A percentile compares a stretch with the other conserved stretches of the same genome.
phyloP scores from a whole-genome alignment of 2,113 vertebrate species.

The Scartelaos histophorus region DNA sequence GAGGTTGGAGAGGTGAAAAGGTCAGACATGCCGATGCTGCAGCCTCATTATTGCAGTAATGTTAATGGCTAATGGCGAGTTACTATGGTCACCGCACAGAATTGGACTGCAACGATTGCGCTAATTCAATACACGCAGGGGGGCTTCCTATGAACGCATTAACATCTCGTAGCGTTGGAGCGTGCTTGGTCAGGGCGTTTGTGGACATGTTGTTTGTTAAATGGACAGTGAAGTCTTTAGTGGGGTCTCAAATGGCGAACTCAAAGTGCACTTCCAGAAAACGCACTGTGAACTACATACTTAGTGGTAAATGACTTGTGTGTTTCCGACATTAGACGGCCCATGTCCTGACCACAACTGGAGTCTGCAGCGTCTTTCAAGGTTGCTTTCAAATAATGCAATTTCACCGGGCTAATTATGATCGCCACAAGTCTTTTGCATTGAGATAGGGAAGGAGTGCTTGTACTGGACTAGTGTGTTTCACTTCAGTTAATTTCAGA shows the following conservation, averaged over 20 bases:
- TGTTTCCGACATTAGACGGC: background rate
- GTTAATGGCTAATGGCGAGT: conserved; percentile 56
- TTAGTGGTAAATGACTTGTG: conserved; percentile 8
- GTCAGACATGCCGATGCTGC: conserved; percentile 41
- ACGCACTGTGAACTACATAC: background rate
- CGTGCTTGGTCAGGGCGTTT: conserved; percentile 38
- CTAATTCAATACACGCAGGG: conserved; percentile 55
- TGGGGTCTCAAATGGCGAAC: background rate
- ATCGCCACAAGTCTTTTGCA: background rate
- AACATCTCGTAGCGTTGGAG: conserved; percentile 32
- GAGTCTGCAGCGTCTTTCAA: background rate
- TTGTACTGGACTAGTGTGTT: background rate
- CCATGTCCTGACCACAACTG: background rate
- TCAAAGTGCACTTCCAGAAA: conserved; percentile 11
- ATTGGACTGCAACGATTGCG: conserved; percentile 61
- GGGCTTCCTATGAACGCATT: conserved; percentile 30
- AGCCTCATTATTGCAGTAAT: conserved; percentile 56
- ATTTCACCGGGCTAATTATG: background rate
- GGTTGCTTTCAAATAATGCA: background rate
- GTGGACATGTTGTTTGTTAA: conserved; percentile 45
- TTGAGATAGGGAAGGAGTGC: background rate
- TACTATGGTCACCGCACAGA: conserved; percentile 41
- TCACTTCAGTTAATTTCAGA: background rate
- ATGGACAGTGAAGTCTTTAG: conserved; percentile 54
- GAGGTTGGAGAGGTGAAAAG: conserved; percentile 43